Evolutionary conservation across 2,888 invertebrate genomes (phyloP).

Genomic region (Ophion ventricosus): DNA sequence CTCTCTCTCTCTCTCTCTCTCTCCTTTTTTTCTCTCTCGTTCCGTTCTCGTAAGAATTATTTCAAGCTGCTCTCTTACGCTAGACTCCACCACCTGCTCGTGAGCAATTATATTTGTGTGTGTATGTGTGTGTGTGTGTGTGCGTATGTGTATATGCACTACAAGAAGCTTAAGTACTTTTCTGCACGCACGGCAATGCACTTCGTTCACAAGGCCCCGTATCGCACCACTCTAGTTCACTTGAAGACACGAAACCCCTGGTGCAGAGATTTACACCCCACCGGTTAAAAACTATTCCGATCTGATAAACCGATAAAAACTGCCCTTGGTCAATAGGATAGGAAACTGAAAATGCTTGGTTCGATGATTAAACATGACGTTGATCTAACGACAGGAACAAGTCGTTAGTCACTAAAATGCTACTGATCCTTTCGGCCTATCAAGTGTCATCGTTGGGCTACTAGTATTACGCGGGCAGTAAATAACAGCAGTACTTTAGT

Average conservation of each 20-base stretch:
- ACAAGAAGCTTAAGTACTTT: slow-evolving; percentile 29
- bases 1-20: background rate
- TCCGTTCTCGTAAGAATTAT: slow-evolving; percentile 55
- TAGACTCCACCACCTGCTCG: slow-evolving; percentile 25
- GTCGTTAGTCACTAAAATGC: too few species aligned
- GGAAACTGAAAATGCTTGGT: too few species aligned
- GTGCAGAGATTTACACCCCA: too few species aligned
- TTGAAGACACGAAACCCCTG: background rate
- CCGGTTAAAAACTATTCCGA: too few species aligned
- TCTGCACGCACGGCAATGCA: slow-evolving; percentile 30
- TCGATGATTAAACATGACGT: too few species aligned
- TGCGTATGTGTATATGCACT: background rate
- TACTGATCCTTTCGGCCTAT: too few species aligned
- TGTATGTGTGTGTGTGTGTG: background rate
- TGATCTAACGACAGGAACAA: too few species aligned
- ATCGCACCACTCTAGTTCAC: background rate
- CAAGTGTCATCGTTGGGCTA: too few species aligned
- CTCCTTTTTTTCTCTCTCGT: background rate
- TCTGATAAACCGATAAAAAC: too few species aligned
- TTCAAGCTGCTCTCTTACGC: slow-evolving; percentile 32
- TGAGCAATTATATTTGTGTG: slow-evolving; percentile 26
- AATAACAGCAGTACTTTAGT: too few species aligned
- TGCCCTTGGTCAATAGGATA: too few species aligned
- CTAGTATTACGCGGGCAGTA: too few species aligned
- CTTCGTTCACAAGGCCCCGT: slow-evolving; percentile 2